These are phyloP conservation scores for Pipistrellus pipistrellus DNA, from an alignment of 2,797 vertebrate genomes.

Conservation along the genomic window DNA sequence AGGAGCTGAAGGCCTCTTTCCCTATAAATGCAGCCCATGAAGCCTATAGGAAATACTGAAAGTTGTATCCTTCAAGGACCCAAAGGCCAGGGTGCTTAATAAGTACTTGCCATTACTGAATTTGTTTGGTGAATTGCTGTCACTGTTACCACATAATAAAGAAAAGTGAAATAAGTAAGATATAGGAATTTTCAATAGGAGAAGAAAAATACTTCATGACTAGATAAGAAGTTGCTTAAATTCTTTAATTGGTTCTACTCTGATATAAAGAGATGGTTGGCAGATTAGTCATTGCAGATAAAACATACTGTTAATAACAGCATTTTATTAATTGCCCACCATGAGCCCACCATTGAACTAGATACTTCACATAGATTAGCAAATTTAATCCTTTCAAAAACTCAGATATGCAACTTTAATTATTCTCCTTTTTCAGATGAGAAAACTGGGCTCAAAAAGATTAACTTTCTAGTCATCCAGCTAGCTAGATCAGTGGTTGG, in stretches of 20 bases:
- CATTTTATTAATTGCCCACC: conserved; percentile 14
- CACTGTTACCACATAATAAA: background rate
- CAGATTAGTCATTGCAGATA: background rate
- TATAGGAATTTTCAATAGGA: background rate
- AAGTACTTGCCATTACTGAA: background rate
- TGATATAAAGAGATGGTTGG: conserved; percentile 8
- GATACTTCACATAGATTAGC: conserved; percentile 14
- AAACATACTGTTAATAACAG: conserved; percentile 24
- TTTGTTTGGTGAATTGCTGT: background rate
- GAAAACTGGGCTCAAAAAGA: conserved; percentile 31
- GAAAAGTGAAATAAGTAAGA: background rate
- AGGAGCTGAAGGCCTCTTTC: background rate
- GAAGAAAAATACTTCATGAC: conserved; percentile 9
- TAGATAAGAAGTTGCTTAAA: background rate
- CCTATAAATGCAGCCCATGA: background rate
- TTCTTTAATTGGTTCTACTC: background rate
- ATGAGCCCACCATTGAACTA: background rate
- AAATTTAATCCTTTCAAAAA: conserved; percentile 57
- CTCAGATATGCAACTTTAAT: conserved; percentile 1
- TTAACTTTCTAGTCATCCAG: background rate
- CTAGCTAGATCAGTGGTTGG: background rate
- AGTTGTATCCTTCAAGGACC: background rate
- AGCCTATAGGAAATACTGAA: background rate
- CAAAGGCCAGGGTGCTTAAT: background rate
- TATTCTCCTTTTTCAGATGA: conserved; percentile 42